Conservation (phyloP, 2,888 invertebrate genomes). For the Fragum fragum region DNA sequence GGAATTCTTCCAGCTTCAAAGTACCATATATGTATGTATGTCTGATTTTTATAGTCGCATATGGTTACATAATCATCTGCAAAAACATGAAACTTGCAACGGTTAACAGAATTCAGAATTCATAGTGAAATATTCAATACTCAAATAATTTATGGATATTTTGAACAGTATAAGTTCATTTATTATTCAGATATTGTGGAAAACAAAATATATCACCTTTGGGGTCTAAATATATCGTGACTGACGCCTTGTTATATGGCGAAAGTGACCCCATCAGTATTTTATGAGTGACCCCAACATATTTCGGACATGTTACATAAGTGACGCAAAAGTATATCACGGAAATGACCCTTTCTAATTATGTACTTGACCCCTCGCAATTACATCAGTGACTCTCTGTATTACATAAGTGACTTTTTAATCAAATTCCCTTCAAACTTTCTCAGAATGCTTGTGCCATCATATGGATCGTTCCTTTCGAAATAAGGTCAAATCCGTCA, state of each 20-base stretch:
- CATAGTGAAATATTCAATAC: not conserved
- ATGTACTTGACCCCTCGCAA: not conserved
- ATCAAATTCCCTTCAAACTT: too few relatives aligned
- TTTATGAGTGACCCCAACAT: not conserved
- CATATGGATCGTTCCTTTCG: too few relatives aligned
- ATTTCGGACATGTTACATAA: not conserved
- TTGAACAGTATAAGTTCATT: not conserved
- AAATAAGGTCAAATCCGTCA: too few relatives aligned
- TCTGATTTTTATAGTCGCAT: constrained; percentile 1
- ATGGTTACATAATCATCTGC: not conserved
- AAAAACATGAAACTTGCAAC: not conserved
- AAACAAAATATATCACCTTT: not conserved
- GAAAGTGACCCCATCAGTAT: not conserved
- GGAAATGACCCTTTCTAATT: not conserved
- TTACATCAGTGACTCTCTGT: not conserved
- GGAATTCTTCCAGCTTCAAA: not conserved
- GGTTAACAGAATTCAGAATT: not conserved
- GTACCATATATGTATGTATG: not conserved
- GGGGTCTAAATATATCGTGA: not conserved
- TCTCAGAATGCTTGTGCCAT: too few relatives aligned
- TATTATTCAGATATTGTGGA: not conserved
- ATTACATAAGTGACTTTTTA: not conserved
- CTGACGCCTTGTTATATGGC: not conserved
- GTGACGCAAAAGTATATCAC: not conserved
- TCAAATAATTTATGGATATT: not conserved